phyloP scores from a whole-genome alignment of 2,797 vertebrate species.

The Lithobates pipiens region DNA sequence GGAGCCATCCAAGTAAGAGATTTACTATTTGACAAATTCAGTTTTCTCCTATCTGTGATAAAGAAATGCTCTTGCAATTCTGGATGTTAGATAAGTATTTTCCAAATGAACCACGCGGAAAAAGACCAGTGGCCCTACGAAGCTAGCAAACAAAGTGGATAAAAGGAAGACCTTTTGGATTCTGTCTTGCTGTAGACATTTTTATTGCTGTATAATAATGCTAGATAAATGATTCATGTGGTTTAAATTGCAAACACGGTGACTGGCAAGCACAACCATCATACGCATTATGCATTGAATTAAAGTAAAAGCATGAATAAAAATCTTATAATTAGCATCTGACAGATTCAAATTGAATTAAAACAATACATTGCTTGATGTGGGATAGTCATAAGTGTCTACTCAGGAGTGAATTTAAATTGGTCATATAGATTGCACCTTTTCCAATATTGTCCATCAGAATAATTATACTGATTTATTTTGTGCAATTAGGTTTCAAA shows the following conservation, averaged over 20 bases:
- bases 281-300: background rate
- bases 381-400: background rate
- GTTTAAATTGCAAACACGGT: constrained; percentile 2
- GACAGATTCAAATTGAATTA: background rate
- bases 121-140: constrained; percentile 14
- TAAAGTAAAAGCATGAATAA: constrained; percentile 2
- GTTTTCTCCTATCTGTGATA: constrained; percentile 37
- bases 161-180: constrained; percentile 21
- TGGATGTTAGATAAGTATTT: constrained; percentile 32
- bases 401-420: background rate
- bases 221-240: constrained; percentile 7
- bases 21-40: constrained; percentile 57
- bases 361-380: background rate
- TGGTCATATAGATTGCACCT: background rate
- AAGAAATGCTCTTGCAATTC: constrained; percentile 17
- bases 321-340: background rate
- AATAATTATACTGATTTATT: background rate
- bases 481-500: background rate
- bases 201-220: constrained; percentile 28
- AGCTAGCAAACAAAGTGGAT: constrained; percentile 7
- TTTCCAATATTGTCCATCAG: background rate
- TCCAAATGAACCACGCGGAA: constrained; percentile 42
- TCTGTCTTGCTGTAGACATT: constrained; percentile 6
- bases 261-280: background rate
- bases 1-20: constrained; percentile 58